Base-by-base conservation (phyloP, 2,797 vertebrate species). In the Siniperca undulata region DNA sequence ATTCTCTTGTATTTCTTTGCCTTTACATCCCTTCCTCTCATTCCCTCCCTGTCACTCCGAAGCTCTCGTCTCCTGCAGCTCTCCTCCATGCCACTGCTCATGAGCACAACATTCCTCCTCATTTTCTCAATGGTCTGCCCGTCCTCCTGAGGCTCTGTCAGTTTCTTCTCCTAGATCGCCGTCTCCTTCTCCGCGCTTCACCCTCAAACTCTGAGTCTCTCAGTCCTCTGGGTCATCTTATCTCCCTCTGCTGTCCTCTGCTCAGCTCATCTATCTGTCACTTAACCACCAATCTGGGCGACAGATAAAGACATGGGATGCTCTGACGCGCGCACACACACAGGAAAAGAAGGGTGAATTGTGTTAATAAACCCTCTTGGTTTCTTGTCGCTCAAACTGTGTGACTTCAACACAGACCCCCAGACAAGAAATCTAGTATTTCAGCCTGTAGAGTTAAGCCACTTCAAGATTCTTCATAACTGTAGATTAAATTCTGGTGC, bases 121-220 rank as follows among this genome's bases (percentile, higher is more conserved):
- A 82, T 89, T 88, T 84, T 71, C 85, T 87, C 81, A 79, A 84
- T 85, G 81, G 83, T 59, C 64, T 16, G 24, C 36, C 74, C 24
- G 10, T 78, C 80, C 70, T 89, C 75, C 77, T 27, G 62, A 76
- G 86, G 58, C 75, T 86, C 81, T 87, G 84, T 92, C 86, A 83
- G 34, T 81, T 77, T 84, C 75, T 62, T 69, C 80, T 55, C 19
- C 75, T 65, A 1, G 46, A 77, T 74, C 40, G 4, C 46, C 40
- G 4, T 85, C 77, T 80, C 48, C 40, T 68, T 80, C 78, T 60
- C 55, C 2, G 9, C 0, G 2, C 56, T 55, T 83, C 70, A 8
- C 48, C 59, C 71, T 73, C 58, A 64, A 66, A 78, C 71, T 67
- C 53, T 52, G 58, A 68, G 50, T 75, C 46, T 77, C 53, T 60